These are phyloP conservation scores for Apodemus agrarius DNA, from an alignment of 2,797 vertebrate genomes.

Conservation along the genomic window DNA sequence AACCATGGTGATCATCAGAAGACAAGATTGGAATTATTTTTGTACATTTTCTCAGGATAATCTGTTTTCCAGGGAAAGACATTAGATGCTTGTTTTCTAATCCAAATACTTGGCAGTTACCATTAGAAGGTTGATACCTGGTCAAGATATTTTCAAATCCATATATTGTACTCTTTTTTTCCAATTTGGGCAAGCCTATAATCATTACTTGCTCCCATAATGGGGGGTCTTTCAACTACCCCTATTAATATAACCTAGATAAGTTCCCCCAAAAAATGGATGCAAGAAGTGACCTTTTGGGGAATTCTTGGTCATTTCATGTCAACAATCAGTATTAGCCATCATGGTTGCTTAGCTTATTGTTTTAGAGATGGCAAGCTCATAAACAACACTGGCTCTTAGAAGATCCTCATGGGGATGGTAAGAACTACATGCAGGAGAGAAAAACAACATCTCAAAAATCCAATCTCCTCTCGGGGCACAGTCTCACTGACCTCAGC, in stretches of 20 bases:
- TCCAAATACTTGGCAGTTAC: not conserved
- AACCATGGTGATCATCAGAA: not conserved
- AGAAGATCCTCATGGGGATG: not conserved
- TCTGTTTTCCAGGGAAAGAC: not conserved
- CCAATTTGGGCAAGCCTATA: accelerated
- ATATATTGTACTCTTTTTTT: accelerated
- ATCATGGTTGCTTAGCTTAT: not conserved
- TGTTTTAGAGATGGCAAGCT: not conserved
- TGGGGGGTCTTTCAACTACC: not conserved
- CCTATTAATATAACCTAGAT: not conserved
- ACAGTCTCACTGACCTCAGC: not conserved
- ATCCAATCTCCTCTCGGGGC: not conserved
- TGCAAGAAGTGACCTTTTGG: not conserved
- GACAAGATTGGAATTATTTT: not conserved
- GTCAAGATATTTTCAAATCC: not conserved
- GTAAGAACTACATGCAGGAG: not conserved
- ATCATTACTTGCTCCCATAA: not conserved
- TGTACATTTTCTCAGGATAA: not conserved
- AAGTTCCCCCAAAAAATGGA: not conserved
- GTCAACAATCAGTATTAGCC: not conserved
- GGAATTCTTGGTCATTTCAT: not conserved
- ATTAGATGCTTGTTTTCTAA: slow-evolving; percentile 18
- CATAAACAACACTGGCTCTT: too few relatives aligned
- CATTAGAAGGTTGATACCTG: not conserved
- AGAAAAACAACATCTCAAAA: not conserved